phyloP scores from a whole-genome alignment of 2,797 vertebrate species.

The Ceyx erithaca region DNA sequence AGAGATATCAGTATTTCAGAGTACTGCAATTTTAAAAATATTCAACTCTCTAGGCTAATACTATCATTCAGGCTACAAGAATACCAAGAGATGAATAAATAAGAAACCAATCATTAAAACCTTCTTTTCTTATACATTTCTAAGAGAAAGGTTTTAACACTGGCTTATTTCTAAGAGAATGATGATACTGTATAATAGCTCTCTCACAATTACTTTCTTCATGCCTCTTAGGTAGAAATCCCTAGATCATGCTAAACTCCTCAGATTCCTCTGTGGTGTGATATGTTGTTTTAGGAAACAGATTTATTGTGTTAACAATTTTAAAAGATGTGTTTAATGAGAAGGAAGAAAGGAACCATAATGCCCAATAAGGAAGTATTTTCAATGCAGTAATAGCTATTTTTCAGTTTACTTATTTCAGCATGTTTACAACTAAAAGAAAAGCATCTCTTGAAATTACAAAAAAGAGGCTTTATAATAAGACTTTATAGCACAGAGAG shows the following conservation, averaged over 20 bases:
- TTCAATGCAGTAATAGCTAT: background rate
- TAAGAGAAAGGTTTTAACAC: background rate
- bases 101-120: background rate
- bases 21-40: constrained; percentile 18
- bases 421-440: background rate
- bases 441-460: background rate
- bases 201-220: background rate
- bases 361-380: background rate
- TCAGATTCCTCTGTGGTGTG: background rate
- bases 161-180: background rate
- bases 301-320: background rate
- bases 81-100: constrained; percentile 14
- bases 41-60: constrained; percentile 13
- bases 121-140: background rate
- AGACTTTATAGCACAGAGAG: background rate
- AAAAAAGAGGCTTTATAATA: background rate
- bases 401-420: background rate
- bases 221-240: background rate
- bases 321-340: background rate
- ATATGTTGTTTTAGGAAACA: background rate
- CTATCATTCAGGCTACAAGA: background rate
- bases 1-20: constrained; percentile 33
- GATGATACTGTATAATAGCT: background rate
- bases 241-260: background rate
- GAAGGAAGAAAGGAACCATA: background rate